Base-by-base conservation (phyloP, 1,140 invertebrate genomes). In the Centruroides sculpturatus region DNA sequence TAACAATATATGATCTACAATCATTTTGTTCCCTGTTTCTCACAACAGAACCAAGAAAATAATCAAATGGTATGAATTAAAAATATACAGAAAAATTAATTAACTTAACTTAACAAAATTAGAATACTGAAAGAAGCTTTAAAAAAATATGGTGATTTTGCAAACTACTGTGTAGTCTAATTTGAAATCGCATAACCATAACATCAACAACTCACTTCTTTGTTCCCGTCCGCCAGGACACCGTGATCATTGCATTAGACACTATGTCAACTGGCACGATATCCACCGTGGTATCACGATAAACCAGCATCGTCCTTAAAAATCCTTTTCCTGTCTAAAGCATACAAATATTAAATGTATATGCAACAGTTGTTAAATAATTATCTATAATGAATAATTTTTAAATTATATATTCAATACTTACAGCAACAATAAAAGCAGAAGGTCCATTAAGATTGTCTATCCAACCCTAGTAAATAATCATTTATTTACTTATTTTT, bases 371-470 rank as follows among this genome's bases (percentile, higher is more conserved):
- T 35, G 12, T 12, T 11, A 48, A 35, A 12, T 36, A 46, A 13
- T 47, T 56, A 23, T 23, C 1, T 23, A 23, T 23, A 23, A 23
- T 23, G 23, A 23, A 23, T 23, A 23, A 23, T 23, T 23, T 23
- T 23, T 23, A 23, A n/a, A 23, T 23, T 23, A 52, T 36, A 59
- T 49, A 35, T 23, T 51, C 9, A 52, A 49, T 23, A 47, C 64
- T 59, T 60, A 67, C 74, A 55, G 77, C 77, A 52, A 79, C 71
- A 62, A 78, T 77, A 34, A 80, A 69, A 35, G 78, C 76, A 70
- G 77, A 77, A 35, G 79, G 76, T 47, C 79, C 79, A 69, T 80
- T 80, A 59, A 75, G 73, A 62, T 80, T 80, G 63, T 80, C 79
- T 46, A 78, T 78, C 79, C 79, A 80, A n/a, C 76, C 74, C 73